Base-by-base conservation (phyloP, 1,140 invertebrate species). In the Meloidogyne floridensis region DNA sequence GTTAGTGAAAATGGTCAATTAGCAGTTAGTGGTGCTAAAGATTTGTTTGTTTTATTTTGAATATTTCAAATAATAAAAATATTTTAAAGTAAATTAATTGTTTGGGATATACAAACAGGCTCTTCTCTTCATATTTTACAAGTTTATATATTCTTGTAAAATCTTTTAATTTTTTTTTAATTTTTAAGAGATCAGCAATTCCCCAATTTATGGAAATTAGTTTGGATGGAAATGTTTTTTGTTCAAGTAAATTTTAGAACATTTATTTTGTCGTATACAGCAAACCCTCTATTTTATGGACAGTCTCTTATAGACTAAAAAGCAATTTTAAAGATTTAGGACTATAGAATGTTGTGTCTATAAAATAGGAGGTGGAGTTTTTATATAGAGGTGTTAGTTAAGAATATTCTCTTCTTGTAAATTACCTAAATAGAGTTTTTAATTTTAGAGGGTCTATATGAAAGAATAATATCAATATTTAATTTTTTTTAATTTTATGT, bases 161-260 rank as follows among this genome's bases (percentile, higher is more conserved):
- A 5, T n/a, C 5, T 65, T 65, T 4, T 3, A 47, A 47, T 65
- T n/a, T 65, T 65, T 56, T 65, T n/a, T n/a, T 65, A n/a, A 15
- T 59, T 15, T 59, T 59, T 15, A 65, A 75, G 76, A 43, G 94
- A 10, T 11, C 78, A 51, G 20, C 51, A 82, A 43, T 81, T n/a
- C 51, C 32, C 59, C 15, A 82, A 69, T 79, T 79, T 65, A 20
- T 86, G 4, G 74, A 86, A 53, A 77, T 86, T n/a, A 86, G 83
- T 15, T 69, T 72, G 18, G 86, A 86, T 72, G 65, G 81, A 18
- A 86, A 74, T 75, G 76, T 86, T 54, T 69, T 86, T 32, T 54
- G 86, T 20, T 86, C 86, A 43, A 86, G 86, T 86, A 47, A 47
- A 47, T 56, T n/a, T 47, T 15, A 20, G 1, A 8, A 82, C 10